Base-by-base conservation (phyloP, 2,888 invertebrate genomes). In the Mechanitis mazaeus region DNA sequence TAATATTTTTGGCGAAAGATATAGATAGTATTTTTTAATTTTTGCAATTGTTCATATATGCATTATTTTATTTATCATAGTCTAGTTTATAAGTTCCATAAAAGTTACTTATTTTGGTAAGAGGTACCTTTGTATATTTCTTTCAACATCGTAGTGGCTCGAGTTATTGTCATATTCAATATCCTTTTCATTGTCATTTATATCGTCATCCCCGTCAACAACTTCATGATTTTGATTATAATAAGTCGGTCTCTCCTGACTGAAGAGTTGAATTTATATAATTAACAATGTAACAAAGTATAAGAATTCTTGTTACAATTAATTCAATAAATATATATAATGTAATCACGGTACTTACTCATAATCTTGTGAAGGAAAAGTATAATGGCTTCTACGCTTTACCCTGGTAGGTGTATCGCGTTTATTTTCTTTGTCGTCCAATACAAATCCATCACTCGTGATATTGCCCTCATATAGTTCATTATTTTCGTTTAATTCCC, bases 351-450 rank as follows among this genome's bases (percentile, higher is more conserved):
- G 45, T 60, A 81, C 87, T 86, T 72, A 87, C 87, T 78, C 78
- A 61, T 81, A 75, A 65, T 81, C 82, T 63, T 81, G 73, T 35
- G 82, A 79, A 7, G 78, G 75, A 55, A 77, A 75, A 2, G 69
- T 78, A 38, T 79, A 83, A 68, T 77, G 76, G 64, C 83, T 87
- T 78, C 71, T 84, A 1, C 88, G 79, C 64, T 89, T 88, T 7
- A 84, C 77, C 65, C 88, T 79, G 0, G 76, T 75, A 1, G 82
- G 81, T 1, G 64, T 64, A 11, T 59, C 72, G 28, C 72, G 68
- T 31, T 72, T 59, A 28, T 76, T 75, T 45, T 73, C 72, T 28
- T 71, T 60, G 54, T 63, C 72, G 2, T 72, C 79, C 85, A 85
- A 84, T 69, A 82, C 74, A 35, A 84, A 67, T 60, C 74, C 74